Conservation (phyloP, 2,113 vertebrate genomes). For the Pongo pygmaeus region DNA sequence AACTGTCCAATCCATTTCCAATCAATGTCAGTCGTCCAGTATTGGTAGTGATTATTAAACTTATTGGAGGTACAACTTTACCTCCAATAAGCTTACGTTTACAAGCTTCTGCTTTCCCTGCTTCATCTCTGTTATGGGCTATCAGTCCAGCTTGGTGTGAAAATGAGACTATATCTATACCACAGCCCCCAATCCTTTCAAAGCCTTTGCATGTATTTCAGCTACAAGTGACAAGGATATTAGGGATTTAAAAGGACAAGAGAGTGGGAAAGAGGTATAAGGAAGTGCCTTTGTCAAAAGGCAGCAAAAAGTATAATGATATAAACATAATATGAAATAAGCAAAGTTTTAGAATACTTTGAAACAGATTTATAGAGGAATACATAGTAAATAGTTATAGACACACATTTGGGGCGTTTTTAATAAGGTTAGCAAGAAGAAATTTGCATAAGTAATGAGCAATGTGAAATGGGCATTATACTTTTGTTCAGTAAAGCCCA, state of each 20-base stretch:
- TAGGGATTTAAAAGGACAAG: slow-evolving; percentile 33
- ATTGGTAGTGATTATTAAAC: slow-evolving; percentile 36
- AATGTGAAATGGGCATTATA: slow-evolving; percentile 39
- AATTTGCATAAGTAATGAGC: slow-evolving; percentile 46
- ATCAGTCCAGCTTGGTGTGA: slow-evolving; percentile 47
- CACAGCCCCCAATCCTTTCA: background rate
- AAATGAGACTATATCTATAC: background rate
- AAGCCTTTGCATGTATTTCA: slow-evolving; percentile 58
- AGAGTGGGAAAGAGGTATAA: slow-evolving; percentile 47
- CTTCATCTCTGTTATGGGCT: background rate
- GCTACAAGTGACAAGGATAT: slow-evolving; percentile 40
- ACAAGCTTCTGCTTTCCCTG: background rate
- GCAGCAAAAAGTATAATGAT: background rate
- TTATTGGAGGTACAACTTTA: slow-evolving; percentile 2
- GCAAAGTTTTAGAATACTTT: slow-evolving; percentile 22
- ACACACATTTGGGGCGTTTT: slow-evolving; percentile 27
- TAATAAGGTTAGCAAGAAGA: slow-evolving; percentile 54
- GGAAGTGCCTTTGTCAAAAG: slow-evolving; percentile 46
- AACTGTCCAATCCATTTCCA: background rate
- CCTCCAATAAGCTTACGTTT: too few relatives aligned
- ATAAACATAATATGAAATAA: slow-evolving; percentile 39
- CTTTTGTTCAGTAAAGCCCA: slow-evolving; percentile 30
- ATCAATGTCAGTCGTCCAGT: background rate
- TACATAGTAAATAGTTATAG: slow-evolving; percentile 27
- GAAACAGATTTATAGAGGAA: slow-evolving; percentile 35